phyloP scores from a whole-genome alignment of 2,113 vertebrate species.

The Gila orcuttii region DNA sequence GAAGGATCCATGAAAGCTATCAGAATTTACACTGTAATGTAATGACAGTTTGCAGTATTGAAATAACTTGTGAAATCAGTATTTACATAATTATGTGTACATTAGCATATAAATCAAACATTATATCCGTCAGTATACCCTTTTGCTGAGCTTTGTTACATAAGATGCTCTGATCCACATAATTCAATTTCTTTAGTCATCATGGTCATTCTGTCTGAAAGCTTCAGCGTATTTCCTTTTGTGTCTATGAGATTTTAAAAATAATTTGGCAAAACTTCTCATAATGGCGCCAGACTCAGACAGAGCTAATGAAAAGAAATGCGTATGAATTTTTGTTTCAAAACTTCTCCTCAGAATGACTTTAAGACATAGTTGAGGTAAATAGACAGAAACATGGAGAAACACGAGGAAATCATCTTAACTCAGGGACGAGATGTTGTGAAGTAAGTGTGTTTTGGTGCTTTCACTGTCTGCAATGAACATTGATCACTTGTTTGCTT shows the following conservation, averaged over 20 bases:
- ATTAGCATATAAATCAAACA: slow-evolving; percentile 74
- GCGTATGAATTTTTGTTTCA: not conserved
- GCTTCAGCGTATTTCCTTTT: slow-evolving; percentile 57
- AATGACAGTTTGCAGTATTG: slow-evolving; percentile 62
- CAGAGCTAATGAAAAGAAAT: not conserved
- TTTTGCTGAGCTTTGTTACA: slow-evolving; percentile 58
- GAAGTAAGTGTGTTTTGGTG: not conserved
- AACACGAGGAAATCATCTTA: not conserved
- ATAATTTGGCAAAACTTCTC: not conserved
- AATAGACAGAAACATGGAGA: not conserved
- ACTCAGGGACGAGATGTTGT: not conserved
- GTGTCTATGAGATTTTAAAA: slow-evolving; percentile 48
- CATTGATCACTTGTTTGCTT: not conserved
- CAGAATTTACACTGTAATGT: slow-evolving; percentile 61
- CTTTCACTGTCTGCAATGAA: slow-evolving; percentile 5
- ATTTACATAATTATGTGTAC: slow-evolving; percentile 73
- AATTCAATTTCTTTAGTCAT: slow-evolving; percentile 71
- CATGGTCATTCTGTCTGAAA: slow-evolving; percentile 65
- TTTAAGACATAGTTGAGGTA: not conserved
- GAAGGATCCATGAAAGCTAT: slow-evolving; percentile 51
- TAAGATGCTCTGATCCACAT: slow-evolving; percentile 68
- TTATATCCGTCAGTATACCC: slow-evolving; percentile 66
- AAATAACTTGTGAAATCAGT: slow-evolving; percentile 58
- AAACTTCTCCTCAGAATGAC: not conserved
- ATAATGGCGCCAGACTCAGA: not conserved